Evolutionary conservation across 2,888 invertebrate genomes (phyloP), one percentile per base, ranked within the genome.

Genomic region (Heliconius charithonia): DNA sequence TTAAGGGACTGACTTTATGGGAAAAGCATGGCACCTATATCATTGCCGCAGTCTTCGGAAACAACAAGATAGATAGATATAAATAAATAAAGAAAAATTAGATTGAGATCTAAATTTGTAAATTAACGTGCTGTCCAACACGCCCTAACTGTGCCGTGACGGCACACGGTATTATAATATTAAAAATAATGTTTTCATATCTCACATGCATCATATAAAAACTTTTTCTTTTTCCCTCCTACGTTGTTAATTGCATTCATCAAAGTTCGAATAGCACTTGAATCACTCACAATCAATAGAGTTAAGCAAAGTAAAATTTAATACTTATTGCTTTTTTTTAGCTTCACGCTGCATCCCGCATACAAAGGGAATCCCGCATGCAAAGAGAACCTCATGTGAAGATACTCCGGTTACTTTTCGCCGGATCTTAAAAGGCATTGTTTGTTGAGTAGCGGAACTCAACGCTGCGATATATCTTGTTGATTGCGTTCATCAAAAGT

Each of bases 271-370:
- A 45, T 62, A 62, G n/a, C 12, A 65, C 51, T 59, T 51, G 32
- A 75, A 59, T 22, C 22, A 69, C 76, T 76, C 27, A 59, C 51
- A 65, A 75, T 63, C 74, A 63, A 77, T 77, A 77, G 25, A 71
- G 51, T 27, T 25, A 74, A 74, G 62, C 56, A 10, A 9, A 25
- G 73, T 73, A 62, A 59, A 69, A 69, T 76, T 65, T 76, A 78
- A 79, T 6, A 45, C 16, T 45, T 45, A 13, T 16, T 45, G 41
- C 4, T 45, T 45, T 16, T 4, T 51, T 19, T 51, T 2, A 19
- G 2, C 6, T 51, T 51, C 51, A 19, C 51, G 7, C 19, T 19
- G 51, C 19, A 51, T 22, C 51, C 51, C 51, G 19, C 6, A 19
- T 22, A 7, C 6, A 51, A n/a, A n/a, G n/a, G n/a, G n/a, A n/a